Conservation (phyloP, 2,797 vertebrate species). For the Tadarida brasiliensis region DNA sequence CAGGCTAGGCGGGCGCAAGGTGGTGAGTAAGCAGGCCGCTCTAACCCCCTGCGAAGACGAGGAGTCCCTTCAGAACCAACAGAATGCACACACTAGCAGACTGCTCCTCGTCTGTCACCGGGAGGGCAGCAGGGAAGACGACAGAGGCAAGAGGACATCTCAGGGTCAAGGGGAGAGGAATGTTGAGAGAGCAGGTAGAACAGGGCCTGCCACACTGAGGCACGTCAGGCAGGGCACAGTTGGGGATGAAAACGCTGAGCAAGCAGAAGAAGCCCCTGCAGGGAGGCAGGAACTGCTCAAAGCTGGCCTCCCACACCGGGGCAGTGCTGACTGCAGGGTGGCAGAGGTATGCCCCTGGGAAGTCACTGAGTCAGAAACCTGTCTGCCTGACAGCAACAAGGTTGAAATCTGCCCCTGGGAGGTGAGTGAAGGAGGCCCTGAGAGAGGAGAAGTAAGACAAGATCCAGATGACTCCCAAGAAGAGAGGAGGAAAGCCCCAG, state of each 20-base stretch:
- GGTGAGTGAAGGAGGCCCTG: conserved; percentile 11
- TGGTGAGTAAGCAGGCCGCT: conserved; percentile 30
- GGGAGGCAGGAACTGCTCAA: background rate
- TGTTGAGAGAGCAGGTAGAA: background rate
- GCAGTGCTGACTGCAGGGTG: background rate
- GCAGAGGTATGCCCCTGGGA: conserved; percentile 78
- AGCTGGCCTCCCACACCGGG: background rate
- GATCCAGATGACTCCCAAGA: background rate
- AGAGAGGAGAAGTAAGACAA: background rate
- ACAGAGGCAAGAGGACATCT: background rate
- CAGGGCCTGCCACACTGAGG: background rate
- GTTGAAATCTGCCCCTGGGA: conserved; percentile 70
- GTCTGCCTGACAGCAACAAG: conserved; percentile 32
- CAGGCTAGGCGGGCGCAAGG: conserved; percentile 64
- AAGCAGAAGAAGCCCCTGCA: conserved; percentile 20
- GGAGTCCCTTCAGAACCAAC: conserved; percentile 68
- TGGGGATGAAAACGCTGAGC: conserved; percentile 20
- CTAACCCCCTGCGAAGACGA: conserved; percentile 67
- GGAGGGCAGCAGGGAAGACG: conserved; percentile 26
- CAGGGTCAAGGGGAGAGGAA: background rate
- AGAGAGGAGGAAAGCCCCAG: rapidly evolving
- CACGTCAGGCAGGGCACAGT: background rate
- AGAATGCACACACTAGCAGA: conserved; percentile 75
- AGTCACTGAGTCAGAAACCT: background rate
- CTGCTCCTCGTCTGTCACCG: background rate